Evolutionary conservation across 2,113 vertebrate genomes (phyloP), one percentile per base, ranked within the genome.

Genomic region (Acrocephalus arundinaceus): DNA sequence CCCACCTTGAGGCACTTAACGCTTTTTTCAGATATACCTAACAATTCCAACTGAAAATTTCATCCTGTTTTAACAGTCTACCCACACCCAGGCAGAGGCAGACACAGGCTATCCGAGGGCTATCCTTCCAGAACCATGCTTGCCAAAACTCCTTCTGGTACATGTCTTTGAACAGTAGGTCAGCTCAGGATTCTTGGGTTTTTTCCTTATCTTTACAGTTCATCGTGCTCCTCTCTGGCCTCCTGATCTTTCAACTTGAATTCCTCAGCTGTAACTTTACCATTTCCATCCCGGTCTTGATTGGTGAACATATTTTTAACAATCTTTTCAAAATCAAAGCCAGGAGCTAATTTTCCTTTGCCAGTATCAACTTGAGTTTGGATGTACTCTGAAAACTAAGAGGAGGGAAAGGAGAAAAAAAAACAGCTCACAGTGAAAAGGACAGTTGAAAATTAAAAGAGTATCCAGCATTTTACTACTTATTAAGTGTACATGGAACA

Each of bases 231-330:
- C 46, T 97, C 41, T 73, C 97, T 96, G 51, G 97, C 49, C 95
- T 99, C 99, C 49, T 99, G 99, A 48, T 99, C 99, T 97, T 99
- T 99, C 79, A 99, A 95, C 95, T 98, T 99, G 94, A 99, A 99
- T 95, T 99, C 99, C 11, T 98, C 98, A n/a, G 98, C 98, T 0
- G 98, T 99, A 90, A 99, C 99, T 97, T 98, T 99, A 62, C 99
- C 99, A 6, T 99, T 99, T 86, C 98, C 98, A 21, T 99, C 97
- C 33, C 99, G 98, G 97, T 99, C 99, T 97, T 99, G 99, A 96
- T 99, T 99, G 95, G 97, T 98, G 96, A 99, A 99, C 99, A 99
- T 99, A 80, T 99, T 99, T 93, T 99, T 98, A 78, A 99, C 98
- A 16, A 99, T 99, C 89, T 98, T 98, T 28, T 98, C 97, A 14